phyloP scores from a whole-genome alignment of 1,140 invertebrate species.

The Hyles vespertilio region DNA sequence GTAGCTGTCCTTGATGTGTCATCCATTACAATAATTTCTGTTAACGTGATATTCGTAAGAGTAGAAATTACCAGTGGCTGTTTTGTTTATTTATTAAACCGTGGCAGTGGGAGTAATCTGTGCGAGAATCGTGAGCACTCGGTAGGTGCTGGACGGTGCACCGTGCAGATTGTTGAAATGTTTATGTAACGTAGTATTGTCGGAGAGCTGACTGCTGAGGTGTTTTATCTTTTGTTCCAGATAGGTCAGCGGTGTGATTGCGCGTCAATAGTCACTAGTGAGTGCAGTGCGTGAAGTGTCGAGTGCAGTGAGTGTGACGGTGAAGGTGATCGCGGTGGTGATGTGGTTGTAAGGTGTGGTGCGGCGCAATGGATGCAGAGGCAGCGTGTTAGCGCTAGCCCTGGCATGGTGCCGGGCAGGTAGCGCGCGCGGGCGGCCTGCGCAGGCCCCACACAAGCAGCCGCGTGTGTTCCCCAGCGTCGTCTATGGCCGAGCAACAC shows the following conservation, averaged over 20 bases:
- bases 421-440: slow-evolving; percentile 73
- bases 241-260: slow-evolving; percentile 37
- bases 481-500: slow-evolving; percentile 76
- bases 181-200: slow-evolving; percentile 71
- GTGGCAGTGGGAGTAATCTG: too few species aligned
- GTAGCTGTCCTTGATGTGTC: slow-evolving; percentile 69
- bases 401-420: slow-evolving; percentile 75
- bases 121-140: background rate
- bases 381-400: slow-evolving; percentile 57
- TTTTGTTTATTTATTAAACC: slow-evolving; percentile 15
- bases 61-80: slow-evolving; percentile 21
- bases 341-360: slow-evolving; percentile 43
- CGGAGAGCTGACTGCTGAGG: slow-evolving; percentile 42
- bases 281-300: slow-evolving; percentile 17
- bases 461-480: slow-evolving; percentile 70
- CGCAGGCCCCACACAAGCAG: slow-evolving; percentile 72
- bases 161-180: slow-evolving; percentile 59
- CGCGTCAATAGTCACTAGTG: slow-evolving; percentile 12
- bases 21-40: slow-evolving; percentile 61
- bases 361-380: slow-evolving; percentile 54
- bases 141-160: slow-evolving; percentile 26
- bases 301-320: slow-evolving; percentile 30
- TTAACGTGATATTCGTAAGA: slow-evolving; percentile 46
- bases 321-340: slow-evolving; percentile 31
- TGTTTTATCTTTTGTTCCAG: slow-evolving; percentile 68